phyloP scores from a whole-genome alignment of 1,140 invertebrate species.

The Calliphora vicina region DNA sequence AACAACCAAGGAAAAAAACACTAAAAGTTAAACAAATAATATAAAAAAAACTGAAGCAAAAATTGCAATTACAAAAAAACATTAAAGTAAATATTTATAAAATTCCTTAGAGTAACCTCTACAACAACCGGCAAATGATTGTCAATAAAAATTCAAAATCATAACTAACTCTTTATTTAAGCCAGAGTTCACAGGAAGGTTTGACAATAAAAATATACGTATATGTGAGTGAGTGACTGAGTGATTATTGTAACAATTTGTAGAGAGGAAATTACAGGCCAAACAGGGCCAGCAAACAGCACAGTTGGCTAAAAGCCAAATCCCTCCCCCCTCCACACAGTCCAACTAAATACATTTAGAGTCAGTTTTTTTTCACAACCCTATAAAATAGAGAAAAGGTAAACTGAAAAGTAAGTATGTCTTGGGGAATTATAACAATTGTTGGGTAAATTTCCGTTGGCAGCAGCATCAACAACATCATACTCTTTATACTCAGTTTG shows the following conservation, averaged over 20 bases:
- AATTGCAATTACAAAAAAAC: not conserved
- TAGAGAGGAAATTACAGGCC: not conserved
- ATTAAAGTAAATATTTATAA: not conserved
- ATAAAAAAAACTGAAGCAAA: no score
- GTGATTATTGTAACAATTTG: slow-evolving; percentile 3
- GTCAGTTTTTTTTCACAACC: not conserved
- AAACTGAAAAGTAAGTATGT: not conserved
- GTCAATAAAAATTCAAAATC: not conserved
- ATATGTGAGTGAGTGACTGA: not conserved
- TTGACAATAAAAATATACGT: not conserved
- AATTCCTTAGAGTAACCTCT: not conserved
- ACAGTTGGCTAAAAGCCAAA: not conserved
- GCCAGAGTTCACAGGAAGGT: no score
- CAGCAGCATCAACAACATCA: not conserved
- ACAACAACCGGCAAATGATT: not conserved
- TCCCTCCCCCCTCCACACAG: not conserved
- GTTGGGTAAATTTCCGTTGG: slow-evolving; percentile 30
- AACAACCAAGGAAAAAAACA: no score
- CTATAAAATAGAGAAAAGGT: not conserved
- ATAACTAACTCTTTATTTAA: not conserved
- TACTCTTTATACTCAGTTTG: not conserved
- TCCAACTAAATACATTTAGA: not conserved
- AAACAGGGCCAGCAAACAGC: not conserved
- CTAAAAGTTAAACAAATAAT: no score
- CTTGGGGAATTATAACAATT: slow-evolving; percentile 33